Conservation (phyloP, 1,140 invertebrate species). For the Ceratina japonica region DNA sequence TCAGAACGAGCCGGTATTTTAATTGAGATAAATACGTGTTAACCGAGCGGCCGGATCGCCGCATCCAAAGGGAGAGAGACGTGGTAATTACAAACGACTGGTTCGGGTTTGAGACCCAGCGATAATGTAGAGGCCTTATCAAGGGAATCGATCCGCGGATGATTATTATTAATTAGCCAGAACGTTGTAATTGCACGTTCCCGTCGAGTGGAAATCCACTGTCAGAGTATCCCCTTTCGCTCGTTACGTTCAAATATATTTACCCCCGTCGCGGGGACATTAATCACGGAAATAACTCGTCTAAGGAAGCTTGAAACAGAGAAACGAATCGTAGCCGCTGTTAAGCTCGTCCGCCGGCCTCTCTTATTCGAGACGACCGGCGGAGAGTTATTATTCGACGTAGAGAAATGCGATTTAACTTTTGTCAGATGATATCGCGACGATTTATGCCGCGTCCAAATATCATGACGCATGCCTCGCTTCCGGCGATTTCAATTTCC, state of each 20-base stretch:
- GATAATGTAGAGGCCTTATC: conserved; percentile 41
- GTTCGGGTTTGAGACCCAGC: background rate
- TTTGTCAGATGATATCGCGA: no score
- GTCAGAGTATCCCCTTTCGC: conserved; percentile 9
- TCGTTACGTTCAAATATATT: conserved; percentile 30
- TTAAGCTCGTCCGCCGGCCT: background rate
- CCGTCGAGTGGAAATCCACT: conserved; percentile 4
- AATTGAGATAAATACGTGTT: conserved; percentile 52
- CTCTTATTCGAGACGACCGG: background rate
- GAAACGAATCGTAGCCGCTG: conserved; percentile 25
- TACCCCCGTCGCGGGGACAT: conserved; percentile 14
- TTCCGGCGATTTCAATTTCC: no score
- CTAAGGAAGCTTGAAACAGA: background rate
- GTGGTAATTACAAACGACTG: conserved; percentile 44
- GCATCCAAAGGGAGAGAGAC: background rate
- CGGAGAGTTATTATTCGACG: no score
- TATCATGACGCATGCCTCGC: no score
- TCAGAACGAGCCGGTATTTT: conserved; percentile 36
- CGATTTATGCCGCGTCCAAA: no score
- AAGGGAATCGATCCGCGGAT: conserved; percentile 23
- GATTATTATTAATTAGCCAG: conserved; percentile 52
- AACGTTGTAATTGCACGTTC: conserved; percentile 28
- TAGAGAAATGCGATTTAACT: no score
- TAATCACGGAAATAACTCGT: conserved; percentile 38
- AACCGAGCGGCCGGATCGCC: conserved; percentile 16